These are phyloP conservation scores for Hirtodrosophila histrioides DNA, from an alignment of 2,888 invertebrate genomes.

Conservation along the genomic window DNA sequence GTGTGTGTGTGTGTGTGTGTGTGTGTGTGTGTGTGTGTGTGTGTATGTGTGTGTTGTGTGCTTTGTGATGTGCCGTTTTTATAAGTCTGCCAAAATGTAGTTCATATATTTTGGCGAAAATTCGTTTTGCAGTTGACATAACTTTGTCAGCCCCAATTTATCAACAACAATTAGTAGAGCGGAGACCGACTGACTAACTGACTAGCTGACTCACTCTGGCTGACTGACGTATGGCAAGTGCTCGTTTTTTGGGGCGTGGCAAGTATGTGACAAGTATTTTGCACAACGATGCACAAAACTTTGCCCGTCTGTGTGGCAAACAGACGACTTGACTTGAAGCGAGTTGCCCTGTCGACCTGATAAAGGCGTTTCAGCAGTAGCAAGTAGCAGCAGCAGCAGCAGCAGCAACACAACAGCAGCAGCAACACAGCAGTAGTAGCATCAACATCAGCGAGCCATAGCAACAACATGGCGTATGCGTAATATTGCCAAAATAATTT, in stretches of 20 bases:
- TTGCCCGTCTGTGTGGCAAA: conserved; percentile 50
- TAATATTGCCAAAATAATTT: conserved; percentile 66
- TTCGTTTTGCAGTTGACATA: conserved; percentile 79
- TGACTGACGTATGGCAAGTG: conserved; percentile 54
- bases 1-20: conserved; percentile 11
- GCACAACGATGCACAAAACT: conserved; percentile 68
- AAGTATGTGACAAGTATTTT: conserved; percentile 76
- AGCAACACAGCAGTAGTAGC: conserved; percentile 4
- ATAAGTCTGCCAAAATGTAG: conserved; percentile 76
- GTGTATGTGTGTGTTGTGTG: conserved; percentile 16
- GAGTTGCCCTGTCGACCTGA: conserved; percentile 23
- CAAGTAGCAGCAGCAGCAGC: conserved; percentile 1
- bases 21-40: conserved; percentile 8
- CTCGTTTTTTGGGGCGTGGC: conserved; percentile 52
- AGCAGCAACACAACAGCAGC: too few relatives aligned
- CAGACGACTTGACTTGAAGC: conserved; percentile 46
- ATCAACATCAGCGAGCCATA: conserved; percentile 16
- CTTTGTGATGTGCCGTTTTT: conserved; percentile 64
- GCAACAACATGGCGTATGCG: conserved; percentile 47
- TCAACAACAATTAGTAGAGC: conserved; percentile 80
- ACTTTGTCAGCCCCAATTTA: conserved; percentile 78
- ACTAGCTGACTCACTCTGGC: conserved; percentile 10
- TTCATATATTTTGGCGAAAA: conserved; percentile 77
- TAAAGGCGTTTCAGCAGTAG: conserved; percentile 21
- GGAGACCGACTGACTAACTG: conserved; percentile 39